These are phyloP conservation scores for Engraulis encrasicolus DNA, from an alignment of 2,113 vertebrate species.

Conservation along the genomic window DNA sequence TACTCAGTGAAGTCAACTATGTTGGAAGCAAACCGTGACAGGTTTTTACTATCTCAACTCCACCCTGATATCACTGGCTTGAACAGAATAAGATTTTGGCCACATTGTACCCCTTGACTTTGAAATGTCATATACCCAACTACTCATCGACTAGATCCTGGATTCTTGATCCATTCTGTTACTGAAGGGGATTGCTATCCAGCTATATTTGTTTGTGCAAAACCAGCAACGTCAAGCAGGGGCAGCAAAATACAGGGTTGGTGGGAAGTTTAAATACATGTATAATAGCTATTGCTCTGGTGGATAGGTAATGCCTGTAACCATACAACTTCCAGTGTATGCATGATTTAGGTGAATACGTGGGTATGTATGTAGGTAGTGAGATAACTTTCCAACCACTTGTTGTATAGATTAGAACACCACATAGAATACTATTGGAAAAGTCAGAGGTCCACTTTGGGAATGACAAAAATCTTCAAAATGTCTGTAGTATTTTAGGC, in stretches of 20 bases:
- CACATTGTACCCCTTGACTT: background rate
- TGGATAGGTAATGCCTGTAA: background rate
- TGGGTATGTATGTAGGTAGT: background rate
- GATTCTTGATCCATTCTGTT: background rate
- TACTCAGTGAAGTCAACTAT: too few relatives aligned
- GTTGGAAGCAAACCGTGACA: too few relatives aligned
- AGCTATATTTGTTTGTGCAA: slow-evolving; percentile 3
- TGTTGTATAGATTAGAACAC: background rate
- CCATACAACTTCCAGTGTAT: background rate
- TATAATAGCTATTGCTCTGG: background rate
- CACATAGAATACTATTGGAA: background rate
- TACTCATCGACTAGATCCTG: background rate
- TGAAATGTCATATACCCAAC: background rate
- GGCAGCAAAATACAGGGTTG: slow-evolving; percentile 37
- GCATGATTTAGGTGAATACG: background rate
- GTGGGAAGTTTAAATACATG: slow-evolving; percentile 31
- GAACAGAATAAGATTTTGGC: background rate
- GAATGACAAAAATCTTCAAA: background rate
- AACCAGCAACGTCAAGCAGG: background rate
- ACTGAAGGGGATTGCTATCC: background rate
- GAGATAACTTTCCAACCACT: background rate
- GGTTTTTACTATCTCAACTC: too few relatives aligned
- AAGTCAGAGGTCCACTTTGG: background rate
- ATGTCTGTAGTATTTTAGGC: background rate
- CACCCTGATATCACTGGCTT: too few relatives aligned